Base-by-base conservation (phyloP, 2,797 vertebrate species). In the Bovichtus variegatus region DNA sequence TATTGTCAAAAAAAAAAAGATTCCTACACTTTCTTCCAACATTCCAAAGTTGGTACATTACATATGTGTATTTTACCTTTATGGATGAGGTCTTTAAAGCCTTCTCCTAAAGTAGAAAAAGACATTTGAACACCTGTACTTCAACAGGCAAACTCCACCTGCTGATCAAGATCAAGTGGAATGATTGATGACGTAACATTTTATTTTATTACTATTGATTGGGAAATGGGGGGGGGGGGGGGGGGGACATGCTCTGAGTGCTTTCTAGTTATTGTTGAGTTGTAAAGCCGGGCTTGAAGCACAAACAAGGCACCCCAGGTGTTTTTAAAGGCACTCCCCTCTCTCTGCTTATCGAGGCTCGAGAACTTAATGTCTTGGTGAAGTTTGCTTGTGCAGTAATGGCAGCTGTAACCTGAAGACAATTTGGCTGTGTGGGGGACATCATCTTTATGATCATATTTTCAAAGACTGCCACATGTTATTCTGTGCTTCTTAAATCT, bases 401-500 rank as follows among this genome's bases (percentile, higher is more conserved):
- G 74, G 89, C 47, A 40, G 83, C 73, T 59, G 71, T 91, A 88
- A 88, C 88, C 79, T 79, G 71, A 54, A 81, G 81, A 88, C 81
- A 70, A 40, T 82, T 78, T 51, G 72, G 23, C 66, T 70, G 72
- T 81, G 76, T 57, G 76, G 80, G 84, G 74, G 74, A 83, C 82
- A 77, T 83, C 74, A 67, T 84, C 84, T 92, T 92, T 93, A 90
- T 61, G 82, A 73, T 76, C 70, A 65, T 76, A 83, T 91, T 90
- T 89, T 91, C 84, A 70, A 82, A 88, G 79, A 73, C 67, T 36
- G 53, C 72, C 59, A 59, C 75, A 74, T 78, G 80, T 81, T 86
- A 75, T 47, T 78, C 79, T 87, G 64, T 1, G 57, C 79, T 87
- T 89, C 88, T 87, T 88, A 92, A 94, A 90, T 92, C 89, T 87